Percentiles rank a stretch among this genome's conserved stretches.
Conservation (phyloP, 2,113 vertebrate genomes). For the Phoxinus phoxinus region DNA sequence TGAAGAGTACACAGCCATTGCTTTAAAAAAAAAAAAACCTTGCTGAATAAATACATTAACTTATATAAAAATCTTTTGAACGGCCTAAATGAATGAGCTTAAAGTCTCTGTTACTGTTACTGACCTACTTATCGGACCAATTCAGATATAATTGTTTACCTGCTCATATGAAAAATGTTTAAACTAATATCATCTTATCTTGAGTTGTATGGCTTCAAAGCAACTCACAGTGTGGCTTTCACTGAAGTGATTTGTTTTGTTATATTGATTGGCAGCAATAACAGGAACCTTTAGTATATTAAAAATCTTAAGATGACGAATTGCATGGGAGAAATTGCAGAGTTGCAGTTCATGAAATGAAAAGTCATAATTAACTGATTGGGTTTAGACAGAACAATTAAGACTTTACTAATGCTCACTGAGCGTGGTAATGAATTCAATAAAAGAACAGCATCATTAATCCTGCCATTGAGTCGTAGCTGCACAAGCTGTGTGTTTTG, state of each 20-base stretch:
- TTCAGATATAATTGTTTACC: not conserved
- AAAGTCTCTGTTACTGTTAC: no score
- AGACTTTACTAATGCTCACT: constrained; percentile 39
- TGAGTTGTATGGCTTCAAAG: not conserved
- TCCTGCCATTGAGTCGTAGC: not conserved
- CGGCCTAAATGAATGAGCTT: no score
- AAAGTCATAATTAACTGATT: constrained; percentile 43
- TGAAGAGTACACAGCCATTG: no score
- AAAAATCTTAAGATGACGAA: constrained; percentile 23
- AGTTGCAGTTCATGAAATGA: constrained; percentile 33
- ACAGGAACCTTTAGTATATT: constrained; percentile 32
- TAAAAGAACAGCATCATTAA: constrained; percentile 8
- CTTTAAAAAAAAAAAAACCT: no score
- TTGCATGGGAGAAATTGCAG: constrained; percentile 17
- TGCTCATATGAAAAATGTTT: not conserved
- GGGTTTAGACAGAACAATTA: constrained; percentile 42
- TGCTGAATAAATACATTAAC: no score
- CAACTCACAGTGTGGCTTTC: not conserved
- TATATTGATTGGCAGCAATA: constrained; percentile 17
- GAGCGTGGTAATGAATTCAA: constrained; percentile 35
- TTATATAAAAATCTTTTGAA: no score
- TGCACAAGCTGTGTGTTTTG: constrained; percentile 9
- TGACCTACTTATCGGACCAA: no score
- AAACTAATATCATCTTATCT: not conserved
- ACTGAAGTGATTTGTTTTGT: not conserved